phyloP scores from a whole-genome alignment of 64 coral and sea anemone genomes.

The Stylophora pistillata region DNA sequence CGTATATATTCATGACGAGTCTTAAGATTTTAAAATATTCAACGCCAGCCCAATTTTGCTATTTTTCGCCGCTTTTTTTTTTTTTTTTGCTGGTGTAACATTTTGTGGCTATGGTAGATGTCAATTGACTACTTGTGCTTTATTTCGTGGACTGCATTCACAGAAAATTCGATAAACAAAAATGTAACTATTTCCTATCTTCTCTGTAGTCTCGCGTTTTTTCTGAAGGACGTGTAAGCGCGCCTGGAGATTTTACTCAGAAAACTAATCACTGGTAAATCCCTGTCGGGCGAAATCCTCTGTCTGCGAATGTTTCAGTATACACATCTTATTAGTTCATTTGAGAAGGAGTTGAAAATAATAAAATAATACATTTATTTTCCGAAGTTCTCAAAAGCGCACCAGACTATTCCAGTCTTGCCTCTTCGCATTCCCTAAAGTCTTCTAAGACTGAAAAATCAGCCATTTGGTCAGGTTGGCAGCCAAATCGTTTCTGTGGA shows the following conservation, averaged over 20 bases:
- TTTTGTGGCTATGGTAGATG: background rate
- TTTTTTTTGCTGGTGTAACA: background rate
- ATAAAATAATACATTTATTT: background rate
- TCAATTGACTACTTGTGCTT: background rate
- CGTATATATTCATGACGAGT: background rate
- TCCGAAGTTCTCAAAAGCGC: background rate
- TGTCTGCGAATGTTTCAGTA: background rate
- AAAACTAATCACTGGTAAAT: constrained; percentile 8
- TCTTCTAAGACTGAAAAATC: background rate
- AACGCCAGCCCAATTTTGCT: background rate
- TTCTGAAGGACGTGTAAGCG: background rate
- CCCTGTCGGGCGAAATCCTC: background rate
- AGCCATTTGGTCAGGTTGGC: background rate
- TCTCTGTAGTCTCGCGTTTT: background rate
- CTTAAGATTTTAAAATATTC: background rate
- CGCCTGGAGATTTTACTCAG: background rate
- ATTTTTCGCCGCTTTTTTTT: background rate
- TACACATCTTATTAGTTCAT: background rate
- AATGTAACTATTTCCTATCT: too few species aligned
- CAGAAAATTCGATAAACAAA: too few species aligned
- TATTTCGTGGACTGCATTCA: background rate
- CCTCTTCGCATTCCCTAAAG: background rate
- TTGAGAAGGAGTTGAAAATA: background rate
- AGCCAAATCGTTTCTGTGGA: background rate
- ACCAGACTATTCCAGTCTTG: background rate